Conservation (phyloP, 2,113 vertebrate species). For the Taxidea taxus region DNA sequence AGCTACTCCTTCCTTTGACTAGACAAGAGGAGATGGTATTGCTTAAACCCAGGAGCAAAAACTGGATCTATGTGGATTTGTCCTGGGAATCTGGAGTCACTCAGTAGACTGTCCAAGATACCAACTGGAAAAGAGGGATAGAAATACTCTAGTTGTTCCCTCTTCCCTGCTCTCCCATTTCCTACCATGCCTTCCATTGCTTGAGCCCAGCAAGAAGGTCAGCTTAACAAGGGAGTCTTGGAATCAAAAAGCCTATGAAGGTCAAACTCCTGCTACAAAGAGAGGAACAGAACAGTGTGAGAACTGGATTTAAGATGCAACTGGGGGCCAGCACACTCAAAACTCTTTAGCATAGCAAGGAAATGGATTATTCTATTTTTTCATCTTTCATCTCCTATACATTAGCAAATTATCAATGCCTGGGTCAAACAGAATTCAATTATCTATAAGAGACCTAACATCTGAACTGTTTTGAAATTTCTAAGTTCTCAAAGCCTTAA, state of each 20-base stretch:
- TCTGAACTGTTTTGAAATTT: conserved; percentile 4
- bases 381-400: not conserved
- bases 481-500: not conserved
- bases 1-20: not conserved
- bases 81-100: not conserved
- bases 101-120: not conserved
- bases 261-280: not conserved
- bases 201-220: not conserved
- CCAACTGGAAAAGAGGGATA: not conserved
- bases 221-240: not conserved
- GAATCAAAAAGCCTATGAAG: not conserved
- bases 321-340: fast-evolving
- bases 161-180: not conserved
- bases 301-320: not conserved
- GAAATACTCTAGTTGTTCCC: not conserved
- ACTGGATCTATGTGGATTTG: not conserved
- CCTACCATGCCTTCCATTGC: not conserved
- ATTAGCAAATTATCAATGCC: not conserved
- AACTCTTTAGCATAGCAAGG: not conserved
- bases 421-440: not conserved
- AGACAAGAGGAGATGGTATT: not conserved
- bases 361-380: not conserved
- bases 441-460: not conserved
- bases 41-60: not conserved
- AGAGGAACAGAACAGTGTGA: not conserved